Evolutionary conservation across 2,113 vertebrate species (phyloP), one percentile per base, ranked within the genome.

Genomic region (Coryphaenoides rupestris): DNA sequence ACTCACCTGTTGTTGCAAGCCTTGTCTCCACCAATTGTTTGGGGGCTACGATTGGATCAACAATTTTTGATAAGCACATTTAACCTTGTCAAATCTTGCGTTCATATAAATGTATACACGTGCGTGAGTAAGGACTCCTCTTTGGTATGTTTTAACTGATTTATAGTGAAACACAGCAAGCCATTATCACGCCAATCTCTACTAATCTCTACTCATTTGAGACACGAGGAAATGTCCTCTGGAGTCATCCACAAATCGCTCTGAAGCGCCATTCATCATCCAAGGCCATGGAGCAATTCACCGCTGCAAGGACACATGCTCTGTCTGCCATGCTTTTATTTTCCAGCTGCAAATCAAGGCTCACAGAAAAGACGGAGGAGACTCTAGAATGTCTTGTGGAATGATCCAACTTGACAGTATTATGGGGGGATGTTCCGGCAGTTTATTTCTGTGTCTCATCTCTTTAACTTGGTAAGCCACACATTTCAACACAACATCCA

Each of bases 371-470:
- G 33, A n/a, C 2, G 33, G 6, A 10, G 33, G 33, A 1, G 9
- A 2, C 6, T 26, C 24, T 26, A 6, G 24, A 26, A 26, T 26
- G 24, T 26, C 24, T 26, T n/a, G 6, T 40, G 33, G 9, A 40
- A 40, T 40, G 6, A 40, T 40, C 33, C 33, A 12, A 40, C 33
- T 40, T 7, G 55, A 60, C 66, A 66, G 19, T 67, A 45, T 62
- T 50, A 61, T 62, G 46, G 26, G 46, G 26, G 74, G 70, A 49
- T 15, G 70, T 69, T 65, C n/a, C 68, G 59, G 55, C 67, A 52
- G n/a, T 78, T 77, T 73, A 76, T 82, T 76, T 47, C 62, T 0
- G 6, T 66, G 63, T 75, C 14, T 67, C 24, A 58, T 69, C 24
- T n/a, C 19, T 66, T 69, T 60, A 40, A 40, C 33, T 40, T 40